Evolutionary conservation across 2,113 vertebrate species (phyloP).

Genomic region (Scophthalmus maximus): DNA sequence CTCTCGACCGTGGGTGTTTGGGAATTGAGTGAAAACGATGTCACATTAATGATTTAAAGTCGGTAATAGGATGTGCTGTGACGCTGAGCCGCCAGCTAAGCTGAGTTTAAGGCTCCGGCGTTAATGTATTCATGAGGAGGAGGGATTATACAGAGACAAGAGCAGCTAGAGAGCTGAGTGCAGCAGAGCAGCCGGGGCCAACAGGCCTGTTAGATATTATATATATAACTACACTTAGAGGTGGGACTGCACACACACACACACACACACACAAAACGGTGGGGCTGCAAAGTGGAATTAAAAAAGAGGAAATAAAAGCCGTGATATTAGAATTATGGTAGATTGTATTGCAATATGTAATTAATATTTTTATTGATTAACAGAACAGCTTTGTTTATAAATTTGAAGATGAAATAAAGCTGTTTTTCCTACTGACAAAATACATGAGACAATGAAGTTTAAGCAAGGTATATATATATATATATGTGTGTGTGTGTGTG

Average conservation of each 20-base stretch:
- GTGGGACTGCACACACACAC: constrained; percentile 7
- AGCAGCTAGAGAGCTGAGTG: constrained; percentile 75
- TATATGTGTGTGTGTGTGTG: no score
- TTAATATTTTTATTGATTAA: no score
- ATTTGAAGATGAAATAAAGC: no score
- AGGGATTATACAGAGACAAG: constrained; percentile 83
- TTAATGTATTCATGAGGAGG: constrained; percentile 87
- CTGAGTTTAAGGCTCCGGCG: constrained; percentile 80
- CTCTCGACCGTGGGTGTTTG: constrained; percentile 80
- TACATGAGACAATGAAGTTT: neutral
- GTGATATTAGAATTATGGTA: neutral
- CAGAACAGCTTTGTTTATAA: no score
- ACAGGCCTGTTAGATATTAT: constrained; percentile 68
- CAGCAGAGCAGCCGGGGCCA: constrained; percentile 72
- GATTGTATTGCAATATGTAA: no score
- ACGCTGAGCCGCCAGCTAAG: constrained; percentile 84
- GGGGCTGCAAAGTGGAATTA: constrained; percentile 1
- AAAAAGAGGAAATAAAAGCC: neutral
- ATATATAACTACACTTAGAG: constrained; percentile 60
- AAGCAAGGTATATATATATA: neutral
- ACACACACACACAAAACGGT: neutral
- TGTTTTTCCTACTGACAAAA: no score
- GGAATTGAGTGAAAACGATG: constrained; percentile 84
- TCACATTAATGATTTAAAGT: constrained; percentile 88
- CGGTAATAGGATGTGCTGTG: constrained; percentile 88